A percentile compares a stretch with the other conserved stretches of the same genome.
Conservation (phyloP, 2,888 invertebrate species). For the Lingula anatina region DNA sequence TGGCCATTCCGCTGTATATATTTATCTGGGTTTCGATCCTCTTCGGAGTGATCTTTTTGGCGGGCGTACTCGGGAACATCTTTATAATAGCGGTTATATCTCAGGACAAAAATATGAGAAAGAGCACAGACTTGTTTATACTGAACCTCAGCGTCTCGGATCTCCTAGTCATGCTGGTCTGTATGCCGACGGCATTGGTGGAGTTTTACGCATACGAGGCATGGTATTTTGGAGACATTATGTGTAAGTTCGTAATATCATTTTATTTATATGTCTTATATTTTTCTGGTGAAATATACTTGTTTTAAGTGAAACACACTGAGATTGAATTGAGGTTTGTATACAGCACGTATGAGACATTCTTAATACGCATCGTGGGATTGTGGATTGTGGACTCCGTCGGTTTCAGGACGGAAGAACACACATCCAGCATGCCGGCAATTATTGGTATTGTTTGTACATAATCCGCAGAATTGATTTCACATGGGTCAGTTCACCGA, state of each 20-base stretch:
- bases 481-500: no score
- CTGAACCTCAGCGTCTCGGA: slow-evolving; percentile 25
- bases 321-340: no score
- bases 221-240: slow-evolving; percentile 24
- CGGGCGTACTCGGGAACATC: slow-evolving; percentile 21
- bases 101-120: slow-evolving; percentile 16
- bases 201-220: slow-evolving; percentile 21
- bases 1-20: slow-evolving; percentile 19
- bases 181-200: slow-evolving; percentile 23
- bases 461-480: no score
- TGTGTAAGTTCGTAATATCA: slow-evolving; percentile 26
- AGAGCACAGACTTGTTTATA: slow-evolving; percentile 19
- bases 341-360: no score
- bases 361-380: no score
- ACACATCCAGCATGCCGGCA: no score
- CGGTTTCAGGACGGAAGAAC: no score
- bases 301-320: no score
- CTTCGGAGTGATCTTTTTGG: slow-evolving; percentile 19
- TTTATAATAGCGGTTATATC: slow-evolving; percentile 17
- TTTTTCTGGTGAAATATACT: no score
- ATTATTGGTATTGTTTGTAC: no score
- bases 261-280: no score
- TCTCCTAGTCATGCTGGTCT: slow-evolving; percentile 19
- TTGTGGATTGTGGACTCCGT: no score
- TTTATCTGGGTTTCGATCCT: slow-evolving; percentile 15